phyloP scores from a whole-genome alignment of 2,888 invertebrate genomes.

The Hypsopygia costalis region DNA sequence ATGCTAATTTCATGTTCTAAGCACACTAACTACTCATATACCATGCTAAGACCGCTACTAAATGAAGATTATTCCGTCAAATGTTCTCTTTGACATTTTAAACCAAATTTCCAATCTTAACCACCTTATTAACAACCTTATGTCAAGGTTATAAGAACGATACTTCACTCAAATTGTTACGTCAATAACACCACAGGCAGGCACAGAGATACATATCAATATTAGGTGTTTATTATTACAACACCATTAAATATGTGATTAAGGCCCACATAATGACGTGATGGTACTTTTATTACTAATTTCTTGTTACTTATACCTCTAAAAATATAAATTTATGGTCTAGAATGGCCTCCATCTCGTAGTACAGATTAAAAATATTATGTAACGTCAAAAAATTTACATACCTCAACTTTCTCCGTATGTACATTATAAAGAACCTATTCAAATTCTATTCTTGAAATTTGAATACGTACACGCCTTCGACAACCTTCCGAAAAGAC shows the following conservation, averaged over 20 bases:
- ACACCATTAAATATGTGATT: slow-evolving; percentile 18
- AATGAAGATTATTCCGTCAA: too few species aligned
- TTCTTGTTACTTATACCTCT: slow-evolving; percentile 14
- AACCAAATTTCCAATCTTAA: too few species aligned
- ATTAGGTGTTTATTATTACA: slow-evolving; percentile 25
- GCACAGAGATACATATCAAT: slow-evolving; percentile 14
- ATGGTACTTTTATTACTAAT: slow-evolving; percentile 19
- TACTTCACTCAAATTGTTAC: too few species aligned
- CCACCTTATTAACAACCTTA: too few species aligned
- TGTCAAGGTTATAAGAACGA: too few species aligned
- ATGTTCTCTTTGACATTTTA: too few species aligned
- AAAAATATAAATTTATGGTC: slow-evolving; percentile 14
- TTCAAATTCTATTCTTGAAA: slow-evolving; percentile 17
- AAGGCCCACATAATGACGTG: slow-evolving; percentile 12
- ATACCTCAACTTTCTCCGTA: slow-evolving; percentile 16
- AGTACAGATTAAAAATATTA: slow-evolving; percentile 16
- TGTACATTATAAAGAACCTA: slow-evolving; percentile 12
- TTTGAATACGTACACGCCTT: slow-evolving; percentile 13
- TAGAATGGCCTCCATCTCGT: slow-evolving; percentile 6
- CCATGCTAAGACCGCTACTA: too few species aligned
- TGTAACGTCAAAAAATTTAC: slow-evolving; percentile 10
- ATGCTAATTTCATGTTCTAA: too few species aligned
- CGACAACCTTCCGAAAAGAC: slow-evolving; percentile 13
- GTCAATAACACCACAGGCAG: too few species aligned
- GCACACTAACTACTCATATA: too few species aligned